phyloP scores from a whole-genome alignment of 2,888 invertebrate species.

The Ennomos fuscantarius region DNA sequence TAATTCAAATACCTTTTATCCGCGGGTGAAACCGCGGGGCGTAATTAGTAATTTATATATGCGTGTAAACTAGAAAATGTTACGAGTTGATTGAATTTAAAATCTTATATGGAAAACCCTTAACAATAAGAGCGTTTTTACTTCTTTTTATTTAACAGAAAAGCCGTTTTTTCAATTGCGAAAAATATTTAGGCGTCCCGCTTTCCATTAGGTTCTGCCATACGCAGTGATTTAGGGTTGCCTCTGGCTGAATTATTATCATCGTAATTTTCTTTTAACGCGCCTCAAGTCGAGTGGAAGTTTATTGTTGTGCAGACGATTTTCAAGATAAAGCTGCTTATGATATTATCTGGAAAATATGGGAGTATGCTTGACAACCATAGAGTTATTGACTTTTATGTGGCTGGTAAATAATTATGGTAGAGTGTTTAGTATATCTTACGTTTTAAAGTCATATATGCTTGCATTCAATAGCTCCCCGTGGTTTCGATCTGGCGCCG shows the following conservation, averaged over 20 bases:
- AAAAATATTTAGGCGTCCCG: constrained; percentile 61
- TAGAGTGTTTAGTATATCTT: background rate
- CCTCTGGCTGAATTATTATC: constrained; percentile 57
- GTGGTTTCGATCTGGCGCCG: no score
- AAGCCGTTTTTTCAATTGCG: constrained; percentile 60
- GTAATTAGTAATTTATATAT: no score
- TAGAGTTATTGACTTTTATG: constrained; percentile 21
- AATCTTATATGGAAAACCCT: background rate
- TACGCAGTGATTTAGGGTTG: constrained; percentile 66
- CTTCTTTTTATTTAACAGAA: constrained; percentile 30
- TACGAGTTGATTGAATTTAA: no score
- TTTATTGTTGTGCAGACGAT: constrained; percentile 47
- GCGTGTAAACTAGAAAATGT: no score
- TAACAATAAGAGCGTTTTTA: constrained; percentile 7
- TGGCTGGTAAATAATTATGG: constrained; percentile 3
- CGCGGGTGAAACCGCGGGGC: no score
- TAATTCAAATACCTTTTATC: no score
- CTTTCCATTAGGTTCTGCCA: constrained; percentile 65
- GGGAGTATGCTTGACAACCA: constrained; percentile 21
- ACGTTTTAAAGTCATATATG: no score
- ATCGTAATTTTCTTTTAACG: constrained; percentile 53
- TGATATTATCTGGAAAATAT: constrained; percentile 24
- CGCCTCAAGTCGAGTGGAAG: constrained; percentile 49
- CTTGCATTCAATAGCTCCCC: no score
- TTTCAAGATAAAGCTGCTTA: constrained; percentile 32